Evolutionary conservation across 2,888 invertebrate genomes (phyloP), one percentile per base, ranked within the genome.

Genomic region (Apocheima hispidaria): DNA sequence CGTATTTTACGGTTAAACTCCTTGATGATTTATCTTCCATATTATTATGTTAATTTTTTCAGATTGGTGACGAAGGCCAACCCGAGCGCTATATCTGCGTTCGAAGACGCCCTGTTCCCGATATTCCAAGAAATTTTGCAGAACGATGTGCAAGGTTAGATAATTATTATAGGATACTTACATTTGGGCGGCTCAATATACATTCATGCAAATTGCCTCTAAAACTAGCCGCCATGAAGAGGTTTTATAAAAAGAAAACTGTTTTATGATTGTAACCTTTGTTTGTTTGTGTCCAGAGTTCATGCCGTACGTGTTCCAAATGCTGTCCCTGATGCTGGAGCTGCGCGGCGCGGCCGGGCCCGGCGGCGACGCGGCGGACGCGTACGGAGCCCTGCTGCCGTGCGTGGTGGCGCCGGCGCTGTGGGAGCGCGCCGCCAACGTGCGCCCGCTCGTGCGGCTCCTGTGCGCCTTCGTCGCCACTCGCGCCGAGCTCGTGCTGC

Each of bases 301-400:
- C 92, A 97, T 99, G 89, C 99, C 99, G 0, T 99, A 99, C 88
- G 98, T 99, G 46, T 99, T 99, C 86, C 99, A 99, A 97, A 96
- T 99, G 90, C 92, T 99, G 38, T 98, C 99, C 0, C 92, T 99
- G 18, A 91, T 99, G 58, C 93, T 99, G 90, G 99, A 99, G 86
- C 88, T 96, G 62, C 95, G 96, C 50, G 89, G 91, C 1, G 43
- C 79, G 28, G 23, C 76, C 75, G 58, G 84, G 81, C 84, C 85
- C 1, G 84, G 85, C 1, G 87, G 84, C 5, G 93, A 93, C 3
- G 85, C 93, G 23, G 94, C 96, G 63, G 97, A 98, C 14, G 96
- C 95, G 0, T 99, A 99, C 92, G 96, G 97, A 92, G 96, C 95
- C 3, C 93, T 99, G 55, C 96, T 99, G 77, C 98, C 98, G 0